These are phyloP conservation scores for Notodromas monacha DNA, from an alignment of 2,888 invertebrate species.

Conservation along the genomic window DNA sequence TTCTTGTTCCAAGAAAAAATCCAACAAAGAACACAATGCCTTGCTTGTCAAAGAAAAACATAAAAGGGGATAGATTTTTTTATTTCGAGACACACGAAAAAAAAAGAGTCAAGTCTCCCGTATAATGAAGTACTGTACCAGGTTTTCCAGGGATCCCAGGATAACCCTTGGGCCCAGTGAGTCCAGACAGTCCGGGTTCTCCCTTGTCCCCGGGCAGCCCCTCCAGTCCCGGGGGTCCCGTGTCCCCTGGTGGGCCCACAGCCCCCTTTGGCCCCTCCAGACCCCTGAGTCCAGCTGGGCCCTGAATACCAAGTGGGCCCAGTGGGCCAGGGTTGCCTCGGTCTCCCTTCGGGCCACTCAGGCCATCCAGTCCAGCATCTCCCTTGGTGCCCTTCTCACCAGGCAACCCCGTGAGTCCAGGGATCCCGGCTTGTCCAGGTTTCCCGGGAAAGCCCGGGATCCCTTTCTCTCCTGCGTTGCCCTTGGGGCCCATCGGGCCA, in stretches of 20 bases:
- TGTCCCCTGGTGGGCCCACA: too few relatives aligned
- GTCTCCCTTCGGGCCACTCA: conserved; percentile 7
- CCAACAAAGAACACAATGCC: too few relatives aligned
- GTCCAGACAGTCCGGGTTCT: conserved; percentile 16
- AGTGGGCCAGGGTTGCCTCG: conserved; percentile 8
- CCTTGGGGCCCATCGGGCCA: conserved; percentile 11
- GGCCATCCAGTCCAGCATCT: conserved; percentile 11
- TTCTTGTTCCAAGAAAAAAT: too few relatives aligned
- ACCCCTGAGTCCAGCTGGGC: conserved; percentile 28
- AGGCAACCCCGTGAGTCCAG: conserved; percentile 15
- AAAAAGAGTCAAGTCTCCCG: too few relatives aligned
- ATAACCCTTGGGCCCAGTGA: conserved; percentile 11
- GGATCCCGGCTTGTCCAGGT: conserved; percentile 15
- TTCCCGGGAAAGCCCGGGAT: too few relatives aligned
- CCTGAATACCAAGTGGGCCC: conserved; percentile 9
- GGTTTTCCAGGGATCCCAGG: conserved; percentile 13
- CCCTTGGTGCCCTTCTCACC: conserved; percentile 11
- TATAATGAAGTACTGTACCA: too few relatives aligned
- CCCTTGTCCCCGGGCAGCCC: conserved; percentile 26
- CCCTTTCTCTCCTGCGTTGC: conserved; percentile 11
- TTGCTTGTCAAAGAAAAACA: too few relatives aligned
- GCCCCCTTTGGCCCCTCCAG: conserved; percentile 21
- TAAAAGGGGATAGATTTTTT: too few relatives aligned
- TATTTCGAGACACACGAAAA: too few relatives aligned
- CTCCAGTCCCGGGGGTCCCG: too few relatives aligned